phyloP scores from a whole-genome alignment of 64 coral and sea anemone species.

The Porites australiensis region DNA sequence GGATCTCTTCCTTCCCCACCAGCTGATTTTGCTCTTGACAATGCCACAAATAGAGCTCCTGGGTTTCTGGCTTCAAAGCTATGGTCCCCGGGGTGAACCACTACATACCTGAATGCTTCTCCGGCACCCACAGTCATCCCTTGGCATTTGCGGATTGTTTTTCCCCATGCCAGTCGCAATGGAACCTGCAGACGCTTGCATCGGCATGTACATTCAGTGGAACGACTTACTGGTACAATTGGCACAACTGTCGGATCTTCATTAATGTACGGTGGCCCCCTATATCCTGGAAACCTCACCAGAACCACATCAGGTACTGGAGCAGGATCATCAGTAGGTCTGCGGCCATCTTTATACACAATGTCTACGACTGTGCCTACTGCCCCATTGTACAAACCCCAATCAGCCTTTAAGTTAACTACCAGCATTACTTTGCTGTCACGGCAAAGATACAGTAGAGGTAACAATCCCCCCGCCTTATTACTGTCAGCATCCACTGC shows the following conservation, averaged over 20 bases:
- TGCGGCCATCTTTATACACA: constrained; percentile 7
- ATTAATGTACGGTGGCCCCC: constrained; percentile 30
- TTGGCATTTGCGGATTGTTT: constrained; percentile 30
- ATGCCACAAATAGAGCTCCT: too few relatives aligned
- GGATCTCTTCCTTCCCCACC: neutral
- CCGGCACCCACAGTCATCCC: too few relatives aligned
- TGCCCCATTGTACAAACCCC: constrained; percentile 54
- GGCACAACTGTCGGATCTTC: constrained; percentile 25
- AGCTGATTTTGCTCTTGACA: too few relatives aligned
- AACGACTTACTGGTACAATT: constrained; percentile 39
- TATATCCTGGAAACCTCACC: constrained; percentile 39
- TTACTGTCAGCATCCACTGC: constrained; percentile 29
- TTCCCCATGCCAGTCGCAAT: constrained; percentile 48
- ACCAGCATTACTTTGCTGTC: constrained; percentile 57
- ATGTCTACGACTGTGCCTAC: constrained; percentile 50
- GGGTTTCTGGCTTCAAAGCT: constrained; percentile 36
- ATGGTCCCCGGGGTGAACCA: constrained; percentile 32
- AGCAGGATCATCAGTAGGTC: neutral
- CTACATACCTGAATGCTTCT: too few relatives aligned
- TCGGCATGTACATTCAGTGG: neutral
- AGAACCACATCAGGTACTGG: constrained; percentile 26
- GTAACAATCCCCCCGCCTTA: constrained; percentile 12
- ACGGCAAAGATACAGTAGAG: neutral
- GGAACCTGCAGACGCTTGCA: constrained; percentile 45
- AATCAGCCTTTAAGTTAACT: constrained; percentile 33